Evolutionary conservation across 2,888 invertebrate species (phyloP).

Genomic region (Melanchra persicariae): DNA sequence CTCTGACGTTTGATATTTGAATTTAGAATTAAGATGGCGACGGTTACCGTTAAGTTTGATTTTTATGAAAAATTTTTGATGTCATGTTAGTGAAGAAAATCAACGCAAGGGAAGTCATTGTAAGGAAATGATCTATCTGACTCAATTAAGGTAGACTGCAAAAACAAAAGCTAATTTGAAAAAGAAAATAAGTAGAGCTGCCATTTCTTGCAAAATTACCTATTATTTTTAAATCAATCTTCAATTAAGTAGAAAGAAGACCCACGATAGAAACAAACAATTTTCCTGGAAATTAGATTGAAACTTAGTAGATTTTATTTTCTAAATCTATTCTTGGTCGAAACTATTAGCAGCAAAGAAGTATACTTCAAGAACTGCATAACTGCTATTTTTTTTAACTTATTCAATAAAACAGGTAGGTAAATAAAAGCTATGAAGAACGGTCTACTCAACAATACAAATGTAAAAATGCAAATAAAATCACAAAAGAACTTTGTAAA

Average conservation of each 20-base stretch:
- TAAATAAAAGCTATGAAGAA: background rate
- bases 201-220: no score
- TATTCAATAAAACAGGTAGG: background rate
- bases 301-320: no score
- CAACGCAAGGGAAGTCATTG: background rate
- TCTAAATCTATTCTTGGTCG: no score
- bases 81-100: background rate
- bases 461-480: background rate
- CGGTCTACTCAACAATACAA: background rate
- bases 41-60: slow-evolving; percentile 59
- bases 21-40: slow-evolving; percentile 82
- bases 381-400: no score
- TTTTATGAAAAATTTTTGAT: slow-evolving; percentile 9
- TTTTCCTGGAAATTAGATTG: no score
- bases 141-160: background rate
- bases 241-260: no score
- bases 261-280: no score
- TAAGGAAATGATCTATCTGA: background rate
- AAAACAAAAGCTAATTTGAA: background rate
- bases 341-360: no score
- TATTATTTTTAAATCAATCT: no score
- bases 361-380: no score
- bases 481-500: background rate
- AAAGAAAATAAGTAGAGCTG: no score
- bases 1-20: slow-evolving; percentile 77